Conservation (phyloP, 2,888 invertebrate species). For the Torymus auratus region DNA sequence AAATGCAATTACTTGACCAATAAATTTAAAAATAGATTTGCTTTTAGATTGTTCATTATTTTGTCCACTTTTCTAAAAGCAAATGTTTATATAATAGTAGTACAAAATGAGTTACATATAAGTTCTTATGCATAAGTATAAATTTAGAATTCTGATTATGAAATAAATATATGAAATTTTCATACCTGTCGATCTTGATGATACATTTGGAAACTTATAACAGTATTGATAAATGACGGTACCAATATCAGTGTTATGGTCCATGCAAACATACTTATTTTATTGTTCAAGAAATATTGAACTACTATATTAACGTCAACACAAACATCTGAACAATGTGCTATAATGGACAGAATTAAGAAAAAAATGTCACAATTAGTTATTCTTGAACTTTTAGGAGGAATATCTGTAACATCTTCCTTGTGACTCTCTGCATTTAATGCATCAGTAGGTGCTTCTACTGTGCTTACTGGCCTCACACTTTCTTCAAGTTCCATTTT, state of each 20-base stretch:
- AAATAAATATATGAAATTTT: slow-evolving; percentile 9
- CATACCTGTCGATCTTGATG: slow-evolving; percentile 69
- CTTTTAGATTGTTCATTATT: slow-evolving; percentile 42
- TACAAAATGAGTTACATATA: neutral
- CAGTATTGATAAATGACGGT: slow-evolving; percentile 86
- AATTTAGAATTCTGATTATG: neutral
- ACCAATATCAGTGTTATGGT: slow-evolving; percentile 85
- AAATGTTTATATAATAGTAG: slow-evolving; percentile 11
- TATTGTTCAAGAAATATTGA: slow-evolving; percentile 80
- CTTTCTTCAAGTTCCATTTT: slow-evolving; percentile 53
- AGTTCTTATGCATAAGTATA: neutral
- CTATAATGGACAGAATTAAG: slow-evolving; percentile 82
- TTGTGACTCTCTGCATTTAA: slow-evolving; percentile 55
- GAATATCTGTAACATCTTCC: slow-evolving; percentile 69
- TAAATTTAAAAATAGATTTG: slow-evolving; percentile 54
- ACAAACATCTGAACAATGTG: slow-evolving; percentile 84
- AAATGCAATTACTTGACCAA: slow-evolving; percentile 50
- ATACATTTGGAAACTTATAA: slow-evolving; percentile 85
- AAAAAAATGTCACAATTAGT: slow-evolving; percentile 82
- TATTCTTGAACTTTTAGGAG: slow-evolving; percentile 66
- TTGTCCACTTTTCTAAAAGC: slow-evolving; percentile 60
- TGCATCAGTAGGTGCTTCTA: slow-evolving; percentile 44
- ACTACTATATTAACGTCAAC: slow-evolving; percentile 85
- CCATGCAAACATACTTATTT: slow-evolving; percentile 82
- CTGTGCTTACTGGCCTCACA: slow-evolving; percentile 15